Evolutionary conservation across 2,797 vertebrate genomes (phyloP).

Genomic region (Enteromius thamalakanensis): DNA sequence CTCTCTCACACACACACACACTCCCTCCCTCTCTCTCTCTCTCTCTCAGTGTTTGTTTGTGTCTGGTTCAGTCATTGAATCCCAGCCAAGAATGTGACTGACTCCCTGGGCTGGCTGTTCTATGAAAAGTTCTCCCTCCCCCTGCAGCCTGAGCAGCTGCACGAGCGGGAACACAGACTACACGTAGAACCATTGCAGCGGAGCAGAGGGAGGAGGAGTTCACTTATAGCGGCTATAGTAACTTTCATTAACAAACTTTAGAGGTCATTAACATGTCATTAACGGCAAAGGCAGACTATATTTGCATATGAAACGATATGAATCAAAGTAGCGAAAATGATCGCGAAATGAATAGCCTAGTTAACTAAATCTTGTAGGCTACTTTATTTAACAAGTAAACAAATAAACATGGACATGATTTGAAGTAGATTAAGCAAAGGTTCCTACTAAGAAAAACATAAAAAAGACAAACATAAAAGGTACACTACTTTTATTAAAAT

Average conservation of each 20-base stretch:
- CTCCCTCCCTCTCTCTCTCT: background rate
- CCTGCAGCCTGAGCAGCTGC: conserved; percentile 81
- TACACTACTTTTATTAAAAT: background rate
- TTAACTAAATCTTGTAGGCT: background rate
- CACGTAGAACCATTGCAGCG: conserved; percentile 1
- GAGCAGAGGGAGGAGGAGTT: background rate
- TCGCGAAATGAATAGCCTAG: background rate
- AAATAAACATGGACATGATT: background rate
- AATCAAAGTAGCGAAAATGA: background rate
- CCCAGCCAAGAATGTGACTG: conserved; percentile 97
- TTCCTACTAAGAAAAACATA: background rate
- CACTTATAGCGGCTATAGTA: background rate
- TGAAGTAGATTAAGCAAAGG: no score
- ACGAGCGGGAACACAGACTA: conserved; percentile 65
- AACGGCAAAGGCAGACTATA: background rate
- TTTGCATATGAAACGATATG: background rate
- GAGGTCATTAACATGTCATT: background rate
- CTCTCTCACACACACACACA: conserved; percentile 29
- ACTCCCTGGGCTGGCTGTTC: conserved; percentile 92
- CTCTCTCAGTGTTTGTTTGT: conserved; percentile 88
- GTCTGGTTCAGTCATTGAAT: conserved; percentile 95
- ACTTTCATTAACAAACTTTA: conserved; percentile 25
- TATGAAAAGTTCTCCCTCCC: conserved; percentile 84
- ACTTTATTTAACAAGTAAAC: background rate
- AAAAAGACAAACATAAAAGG: background rate